Conservation (phyloP, 2,888 invertebrate species). For the Amorpha juglandis region DNA sequence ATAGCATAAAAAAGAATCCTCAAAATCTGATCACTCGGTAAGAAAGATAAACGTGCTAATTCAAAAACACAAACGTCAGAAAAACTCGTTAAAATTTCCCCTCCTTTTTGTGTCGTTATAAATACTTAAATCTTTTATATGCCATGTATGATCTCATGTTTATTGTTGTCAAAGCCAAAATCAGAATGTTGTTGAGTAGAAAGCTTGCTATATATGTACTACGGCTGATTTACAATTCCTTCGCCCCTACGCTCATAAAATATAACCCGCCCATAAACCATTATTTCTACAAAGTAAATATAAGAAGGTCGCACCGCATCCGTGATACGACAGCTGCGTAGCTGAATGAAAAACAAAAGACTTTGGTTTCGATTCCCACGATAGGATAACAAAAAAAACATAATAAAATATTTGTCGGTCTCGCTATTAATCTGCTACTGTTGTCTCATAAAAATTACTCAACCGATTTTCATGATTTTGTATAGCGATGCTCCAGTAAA, state of each 20-base stretch:
- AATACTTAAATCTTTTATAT: neutral
- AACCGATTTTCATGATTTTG: no score
- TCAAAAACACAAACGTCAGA: no score
- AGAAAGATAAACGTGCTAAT: no score
- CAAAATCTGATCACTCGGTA: no score
- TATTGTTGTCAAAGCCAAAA: neutral
- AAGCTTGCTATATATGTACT: neutral
- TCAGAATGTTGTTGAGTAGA: neutral
- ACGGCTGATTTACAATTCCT: neutral
- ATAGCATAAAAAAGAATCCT: no score
- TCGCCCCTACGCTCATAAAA: neutral
- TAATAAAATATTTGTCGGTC: no score
- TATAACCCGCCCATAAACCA: neutral
- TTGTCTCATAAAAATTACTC: no score
- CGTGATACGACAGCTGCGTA: neutral
- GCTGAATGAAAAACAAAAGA: neutral
- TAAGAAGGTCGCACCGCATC: neutral
- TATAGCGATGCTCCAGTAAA: no score
- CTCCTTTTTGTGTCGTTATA: neutral
- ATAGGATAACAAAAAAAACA: neutral
- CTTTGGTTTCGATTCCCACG: neutral
- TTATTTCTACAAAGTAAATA: conserved; percentile 12
- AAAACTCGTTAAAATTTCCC: no score
- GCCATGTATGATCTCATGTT: neutral
- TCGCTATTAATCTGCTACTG: no score